These are phyloP conservation scores for Caranx ignobilis DNA, from an alignment of 2,113 vertebrate genomes.

Conservation along the genomic window DNA sequence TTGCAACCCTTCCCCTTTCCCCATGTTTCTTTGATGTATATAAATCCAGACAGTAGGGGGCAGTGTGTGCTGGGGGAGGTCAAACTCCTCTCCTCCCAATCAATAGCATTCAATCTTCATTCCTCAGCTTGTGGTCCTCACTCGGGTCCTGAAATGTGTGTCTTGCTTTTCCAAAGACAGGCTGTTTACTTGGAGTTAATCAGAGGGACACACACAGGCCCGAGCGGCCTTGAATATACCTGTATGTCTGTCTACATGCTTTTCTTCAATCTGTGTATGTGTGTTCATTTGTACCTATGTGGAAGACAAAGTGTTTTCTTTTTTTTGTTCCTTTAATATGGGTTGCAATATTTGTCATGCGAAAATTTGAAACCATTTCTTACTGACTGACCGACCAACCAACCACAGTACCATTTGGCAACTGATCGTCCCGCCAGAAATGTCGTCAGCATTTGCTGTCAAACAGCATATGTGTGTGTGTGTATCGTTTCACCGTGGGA, in stretches of 20 bases:
- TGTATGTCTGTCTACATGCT: constrained; percentile 74
- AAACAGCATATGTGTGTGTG: constrained; percentile 79
- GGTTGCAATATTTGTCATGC: constrained; percentile 83
- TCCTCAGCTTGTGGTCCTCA: constrained; percentile 74
- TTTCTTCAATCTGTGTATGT: constrained; percentile 76
- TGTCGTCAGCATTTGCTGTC: constrained; percentile 80
- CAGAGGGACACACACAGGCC: constrained; percentile 81
- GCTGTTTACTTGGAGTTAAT: constrained; percentile 85
- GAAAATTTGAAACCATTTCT: constrained; percentile 75
- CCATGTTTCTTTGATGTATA: constrained; percentile 83
- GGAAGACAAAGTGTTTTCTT: constrained; percentile 70
- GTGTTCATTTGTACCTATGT: constrained; percentile 80
- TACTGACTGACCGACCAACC: constrained; percentile 76
- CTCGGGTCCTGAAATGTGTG: constrained; percentile 79
- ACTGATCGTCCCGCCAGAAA: constrained; percentile 67
- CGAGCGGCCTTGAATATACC: constrained; percentile 69
- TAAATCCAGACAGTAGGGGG: constrained; percentile 83
- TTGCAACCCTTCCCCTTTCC: constrained; percentile 78
- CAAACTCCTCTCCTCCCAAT: constrained; percentile 80
- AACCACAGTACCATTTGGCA: constrained; percentile 66
- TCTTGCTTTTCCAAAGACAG: constrained; percentile 84
- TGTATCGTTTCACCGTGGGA: constrained; percentile 70
- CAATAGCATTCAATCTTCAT: constrained; percentile 81
- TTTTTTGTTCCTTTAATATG: constrained; percentile 76
- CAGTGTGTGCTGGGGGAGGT: constrained; percentile 81